phyloP scores from a whole-genome alignment of 2,797 vertebrate genomes.

The Decapterus maruadsi region DNA sequence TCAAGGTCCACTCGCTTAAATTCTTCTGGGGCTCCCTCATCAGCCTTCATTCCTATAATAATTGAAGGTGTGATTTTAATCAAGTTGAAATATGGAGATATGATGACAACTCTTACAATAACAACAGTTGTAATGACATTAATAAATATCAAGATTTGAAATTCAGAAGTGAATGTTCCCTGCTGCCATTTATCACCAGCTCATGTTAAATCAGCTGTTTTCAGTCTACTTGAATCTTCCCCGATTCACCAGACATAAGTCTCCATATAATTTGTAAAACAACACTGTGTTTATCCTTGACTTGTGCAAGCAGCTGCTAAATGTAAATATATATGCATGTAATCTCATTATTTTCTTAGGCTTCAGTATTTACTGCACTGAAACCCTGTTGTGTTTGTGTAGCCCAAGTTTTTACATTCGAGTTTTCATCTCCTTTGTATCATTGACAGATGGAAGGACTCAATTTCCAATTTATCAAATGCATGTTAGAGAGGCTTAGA shows the following conservation, averaged over 20 bases:
- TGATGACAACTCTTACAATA: background rate
- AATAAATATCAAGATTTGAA: background rate
- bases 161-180: background rate
- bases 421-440: background rate
- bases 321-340: background rate
- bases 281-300: background rate
- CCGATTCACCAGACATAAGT: background rate
- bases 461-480: background rate
- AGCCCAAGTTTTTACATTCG: background rate
- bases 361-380: background rate
- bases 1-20: background rate
- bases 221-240: background rate
- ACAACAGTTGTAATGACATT: background rate
- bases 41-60: constrained; percentile 1
- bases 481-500: background rate
- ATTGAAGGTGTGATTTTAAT: background rate
- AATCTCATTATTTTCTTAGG: background rate
- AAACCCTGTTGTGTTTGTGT: background rate
- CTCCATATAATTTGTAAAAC: background rate
- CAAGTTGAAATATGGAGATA: background rate
- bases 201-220: background rate
- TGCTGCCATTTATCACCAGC: background rate
- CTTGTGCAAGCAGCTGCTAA: background rate
- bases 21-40: background rate
- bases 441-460: background rate